Evolutionary conservation across 2,113 vertebrate genomes (phyloP).

Genomic region (Struthio camelus): DNA sequence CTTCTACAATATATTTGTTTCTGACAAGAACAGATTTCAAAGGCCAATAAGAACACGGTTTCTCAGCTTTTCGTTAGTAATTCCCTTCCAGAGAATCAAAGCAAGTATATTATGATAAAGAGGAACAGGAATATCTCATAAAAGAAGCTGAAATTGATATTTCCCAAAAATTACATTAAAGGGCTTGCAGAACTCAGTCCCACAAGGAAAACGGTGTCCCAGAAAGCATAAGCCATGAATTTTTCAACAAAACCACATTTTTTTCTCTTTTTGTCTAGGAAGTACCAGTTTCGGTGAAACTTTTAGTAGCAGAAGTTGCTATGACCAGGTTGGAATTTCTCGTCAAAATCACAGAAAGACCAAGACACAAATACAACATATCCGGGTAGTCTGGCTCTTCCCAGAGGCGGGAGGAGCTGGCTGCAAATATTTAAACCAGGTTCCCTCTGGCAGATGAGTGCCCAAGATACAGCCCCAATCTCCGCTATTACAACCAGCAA

Average conservation of each 20-base stretch:
- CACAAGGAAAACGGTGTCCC: background rate
- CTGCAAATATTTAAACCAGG: background rate
- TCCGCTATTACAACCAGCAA: accelerated
- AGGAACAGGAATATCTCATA: background rate
- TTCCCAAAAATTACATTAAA: background rate
- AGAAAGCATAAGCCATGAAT: background rate
- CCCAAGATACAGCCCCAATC: background rate
- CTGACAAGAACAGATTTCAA: background rate
- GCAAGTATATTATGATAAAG: background rate
- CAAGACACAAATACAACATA: background rate
- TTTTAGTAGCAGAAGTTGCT: background rate
- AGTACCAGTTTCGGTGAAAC: background rate
- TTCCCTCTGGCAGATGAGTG: background rate
- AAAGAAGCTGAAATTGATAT: background rate
- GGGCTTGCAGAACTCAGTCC: background rate
- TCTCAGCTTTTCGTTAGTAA: background rate
- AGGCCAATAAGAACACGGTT: background rate
- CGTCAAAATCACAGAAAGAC: background rate
- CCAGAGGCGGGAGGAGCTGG: background rate
- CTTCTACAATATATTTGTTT: background rate
- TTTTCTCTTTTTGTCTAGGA: background rate
- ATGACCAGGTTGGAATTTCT: background rate
- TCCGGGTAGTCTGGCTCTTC: background rate
- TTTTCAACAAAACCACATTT: background rate
- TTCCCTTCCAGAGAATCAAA: background rate